Evolutionary conservation across 2,113 vertebrate genomes (phyloP).

Genomic region (Nyctereutes procyonoides): DNA sequence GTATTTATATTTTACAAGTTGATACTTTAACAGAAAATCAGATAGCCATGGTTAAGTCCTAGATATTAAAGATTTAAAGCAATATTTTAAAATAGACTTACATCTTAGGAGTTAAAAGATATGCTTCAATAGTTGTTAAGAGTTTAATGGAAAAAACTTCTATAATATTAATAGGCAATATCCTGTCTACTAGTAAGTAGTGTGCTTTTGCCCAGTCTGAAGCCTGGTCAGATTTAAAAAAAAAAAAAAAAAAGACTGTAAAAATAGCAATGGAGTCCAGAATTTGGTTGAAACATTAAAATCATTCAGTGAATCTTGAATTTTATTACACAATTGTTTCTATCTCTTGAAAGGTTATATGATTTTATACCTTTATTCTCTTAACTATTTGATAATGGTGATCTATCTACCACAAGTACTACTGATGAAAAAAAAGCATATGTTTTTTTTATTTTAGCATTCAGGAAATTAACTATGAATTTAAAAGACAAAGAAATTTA

Average conservation of each 20-base stretch:
- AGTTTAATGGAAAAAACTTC: conserved; percentile 53
- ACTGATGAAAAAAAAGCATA: neutral
- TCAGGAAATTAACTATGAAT: neutral
- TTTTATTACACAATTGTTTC: neutral
- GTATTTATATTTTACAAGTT: conserved; percentile 57
- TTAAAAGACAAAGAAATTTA: neutral
- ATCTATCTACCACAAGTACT: neutral
- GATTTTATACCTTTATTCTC: neutral
- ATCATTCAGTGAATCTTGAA: neutral
- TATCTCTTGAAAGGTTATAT: neutral
- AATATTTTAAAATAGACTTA: conserved; percentile 60
- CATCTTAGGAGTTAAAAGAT: conserved; percentile 54
- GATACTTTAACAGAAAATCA: conserved; percentile 44
- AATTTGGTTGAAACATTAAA: conserved; percentile 20
- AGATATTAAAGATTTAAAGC: conserved; percentile 77
- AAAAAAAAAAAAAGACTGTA: conserved; percentile 17
- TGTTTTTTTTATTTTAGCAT: conserved; percentile 22
- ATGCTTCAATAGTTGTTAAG: conserved; percentile 66
- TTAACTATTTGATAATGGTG: neutral
- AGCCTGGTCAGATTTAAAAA: neutral
- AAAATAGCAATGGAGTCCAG: neutral
- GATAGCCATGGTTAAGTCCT: neutral
- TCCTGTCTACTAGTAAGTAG: neutral
- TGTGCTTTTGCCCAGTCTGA: neutral
- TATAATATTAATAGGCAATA: conserved; percentile 76